Evolutionary conservation across 2,888 invertebrate species (phyloP).

Genomic region (Lingula anatina): DNA sequence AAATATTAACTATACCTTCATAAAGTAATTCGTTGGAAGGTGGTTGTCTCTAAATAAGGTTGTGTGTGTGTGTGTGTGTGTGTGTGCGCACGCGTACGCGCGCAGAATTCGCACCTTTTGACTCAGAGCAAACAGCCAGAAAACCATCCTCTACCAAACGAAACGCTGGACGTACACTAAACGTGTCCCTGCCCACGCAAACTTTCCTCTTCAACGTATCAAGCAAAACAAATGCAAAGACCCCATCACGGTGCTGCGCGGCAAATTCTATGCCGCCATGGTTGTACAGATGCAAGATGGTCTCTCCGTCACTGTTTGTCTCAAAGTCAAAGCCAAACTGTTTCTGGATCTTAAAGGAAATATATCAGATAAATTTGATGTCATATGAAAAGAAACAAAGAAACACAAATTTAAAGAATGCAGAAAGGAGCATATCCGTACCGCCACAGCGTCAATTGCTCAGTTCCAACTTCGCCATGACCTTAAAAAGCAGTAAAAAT

Average conservation of each 20-base stretch:
- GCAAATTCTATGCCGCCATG: conserved; percentile 64
- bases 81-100: no score
- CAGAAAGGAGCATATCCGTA: no score
- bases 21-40: no score
- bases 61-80: no score
- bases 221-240: conserved; percentile 73
- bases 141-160: conserved; percentile 52
- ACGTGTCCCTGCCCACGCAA: conserved; percentile 71
- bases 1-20: no score
- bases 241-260: conserved; percentile 71
- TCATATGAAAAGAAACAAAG: not conserved
- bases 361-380: not conserved
- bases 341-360: conserved; percentile 27
- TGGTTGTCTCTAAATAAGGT: no score
- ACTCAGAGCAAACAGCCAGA: conserved; percentile 49
- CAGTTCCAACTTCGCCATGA: no score
- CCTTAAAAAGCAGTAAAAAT: no score
- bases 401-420: no score
- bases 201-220: conserved; percentile 66
- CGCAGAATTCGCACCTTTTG: conserved; percentile 49
- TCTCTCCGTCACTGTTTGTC: conserved; percentile 54
- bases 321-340: conserved; percentile 36
- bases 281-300: conserved; percentile 64
- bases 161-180: conserved; percentile 73
- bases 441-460: no score